Percentiles rank a stretch among this genome's conserved stretches.
Evolutionary conservation across 2,113 vertebrate species (phyloP).

Genomic region (Alectura lathami): DNA sequence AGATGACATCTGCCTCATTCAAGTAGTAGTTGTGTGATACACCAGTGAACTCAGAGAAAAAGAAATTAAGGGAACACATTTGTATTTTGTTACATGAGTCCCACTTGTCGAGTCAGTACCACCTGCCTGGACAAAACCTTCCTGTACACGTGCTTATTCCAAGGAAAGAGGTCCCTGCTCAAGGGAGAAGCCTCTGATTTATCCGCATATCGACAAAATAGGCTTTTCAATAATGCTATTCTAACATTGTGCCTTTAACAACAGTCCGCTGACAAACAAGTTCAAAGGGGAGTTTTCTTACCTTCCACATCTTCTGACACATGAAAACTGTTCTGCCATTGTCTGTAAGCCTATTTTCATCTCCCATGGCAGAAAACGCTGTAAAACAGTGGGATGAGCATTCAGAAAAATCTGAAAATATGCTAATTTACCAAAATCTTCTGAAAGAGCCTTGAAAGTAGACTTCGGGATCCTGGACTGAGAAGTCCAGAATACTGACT

Average conservation of each 20-base stretch:
- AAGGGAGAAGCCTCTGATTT: not conserved
- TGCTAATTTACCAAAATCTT: not conserved
- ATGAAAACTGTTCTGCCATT: not conserved
- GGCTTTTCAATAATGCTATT: not conserved
- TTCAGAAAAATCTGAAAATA: not conserved
- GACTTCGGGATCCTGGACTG: not conserved
- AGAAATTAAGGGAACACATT: not conserved
- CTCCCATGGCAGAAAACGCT: not conserved
- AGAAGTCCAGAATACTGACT: not conserved
- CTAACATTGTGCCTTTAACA: not conserved
- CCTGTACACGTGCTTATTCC: not conserved
- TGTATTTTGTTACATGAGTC: not conserved
- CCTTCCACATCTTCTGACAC: not conserved
- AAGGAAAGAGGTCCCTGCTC: not conserved
- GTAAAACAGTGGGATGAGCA: not conserved
- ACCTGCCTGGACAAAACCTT: not conserved
- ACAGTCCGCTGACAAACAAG: not conserved
- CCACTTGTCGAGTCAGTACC: not conserved
- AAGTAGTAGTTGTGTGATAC: not conserved
- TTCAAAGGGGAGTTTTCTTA: not conserved
- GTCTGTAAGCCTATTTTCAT: not conserved
- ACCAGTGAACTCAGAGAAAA: not conserved
- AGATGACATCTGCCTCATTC: not conserved
- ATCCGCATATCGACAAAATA: not conserved
- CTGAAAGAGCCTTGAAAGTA: fast-evolving